These are phyloP conservation scores for Poecilia velifera DNA, from an alignment of 2,797 vertebrate species.

Conservation along the genomic window DNA sequence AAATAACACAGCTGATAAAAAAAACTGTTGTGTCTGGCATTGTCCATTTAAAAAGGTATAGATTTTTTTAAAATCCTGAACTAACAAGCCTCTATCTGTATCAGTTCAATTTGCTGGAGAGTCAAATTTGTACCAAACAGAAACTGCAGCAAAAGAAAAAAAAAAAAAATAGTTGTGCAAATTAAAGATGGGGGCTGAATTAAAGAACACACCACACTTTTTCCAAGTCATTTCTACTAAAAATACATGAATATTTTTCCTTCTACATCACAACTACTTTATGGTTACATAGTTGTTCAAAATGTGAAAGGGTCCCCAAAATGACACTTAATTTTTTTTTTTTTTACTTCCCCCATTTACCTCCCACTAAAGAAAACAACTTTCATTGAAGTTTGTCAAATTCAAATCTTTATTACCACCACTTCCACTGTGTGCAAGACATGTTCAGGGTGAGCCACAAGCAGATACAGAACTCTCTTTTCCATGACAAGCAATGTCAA, in stretches of 20 bases:
- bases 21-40: no score
- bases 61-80: no score
- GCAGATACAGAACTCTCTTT: constrained; percentile 1
- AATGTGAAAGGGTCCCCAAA: neutral
- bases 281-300: neutral
- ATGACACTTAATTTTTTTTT: neutral
- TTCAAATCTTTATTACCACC: neutral
- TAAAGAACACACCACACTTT: neutral
- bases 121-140: no score
- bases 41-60: no score
- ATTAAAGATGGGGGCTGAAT: neutral
- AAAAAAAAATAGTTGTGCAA: neutral
- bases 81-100: no score
- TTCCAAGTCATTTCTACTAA: neutral
- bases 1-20: no score
- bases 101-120: no score
- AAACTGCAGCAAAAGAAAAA: neutral
- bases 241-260: neutral
- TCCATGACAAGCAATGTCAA: neutral
- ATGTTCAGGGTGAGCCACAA: neutral
- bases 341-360: neutral
- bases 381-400: neutral
- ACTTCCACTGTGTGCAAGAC: neutral
- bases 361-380: neutral
- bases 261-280: neutral